A percentile compares a stretch with the other conserved stretches of the same genome.
Evolutionary conservation across 2,113 vertebrate species (phyloP).

Genomic region (Hyla sarda): DNA sequence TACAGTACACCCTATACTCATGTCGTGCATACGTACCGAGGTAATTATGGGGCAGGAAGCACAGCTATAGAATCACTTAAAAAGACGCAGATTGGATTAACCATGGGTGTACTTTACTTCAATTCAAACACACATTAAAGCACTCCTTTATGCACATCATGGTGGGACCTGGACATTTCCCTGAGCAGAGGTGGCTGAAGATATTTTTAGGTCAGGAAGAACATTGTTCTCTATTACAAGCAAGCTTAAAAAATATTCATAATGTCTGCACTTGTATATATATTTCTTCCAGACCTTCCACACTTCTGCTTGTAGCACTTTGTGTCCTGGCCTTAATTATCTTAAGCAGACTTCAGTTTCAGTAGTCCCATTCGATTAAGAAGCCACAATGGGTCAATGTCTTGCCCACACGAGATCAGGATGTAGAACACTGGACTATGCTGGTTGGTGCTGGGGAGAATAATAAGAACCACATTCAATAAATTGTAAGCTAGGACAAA

Average conservation of each 20-base stretch:
- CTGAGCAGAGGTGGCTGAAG: not conserved
- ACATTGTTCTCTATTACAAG: not conserved
- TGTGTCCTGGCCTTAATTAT: not conserved
- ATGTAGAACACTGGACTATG: not conserved
- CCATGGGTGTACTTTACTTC: slow-evolving; percentile 21
- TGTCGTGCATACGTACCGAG: slow-evolving; percentile 55
- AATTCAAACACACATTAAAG: slow-evolving; percentile 30
- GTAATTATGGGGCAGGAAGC: slow-evolving; percentile 40
- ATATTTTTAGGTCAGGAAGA: not conserved
- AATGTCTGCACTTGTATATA: not conserved
- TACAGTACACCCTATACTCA: slow-evolving; percentile 57
- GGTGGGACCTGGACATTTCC: not conserved
- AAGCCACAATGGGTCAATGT: not conserved
- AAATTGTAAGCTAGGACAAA: no score
- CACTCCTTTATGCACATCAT: not conserved
- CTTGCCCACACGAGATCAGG: not conserved
- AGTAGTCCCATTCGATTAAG: not conserved
- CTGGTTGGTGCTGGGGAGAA: not conserved
- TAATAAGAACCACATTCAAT: not conserved
- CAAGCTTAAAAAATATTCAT: not conserved
- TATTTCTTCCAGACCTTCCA: not conserved
- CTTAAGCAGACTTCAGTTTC: not conserved
- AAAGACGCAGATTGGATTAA: slow-evolving; percentile 48
- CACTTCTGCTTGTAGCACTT: not conserved
- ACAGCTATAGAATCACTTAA: slow-evolving; percentile 50